Evolutionary conservation across 2,888 invertebrate species (phyloP), one percentile per base, ranked within the genome.

Genomic region (Autographa gamma): DNA sequence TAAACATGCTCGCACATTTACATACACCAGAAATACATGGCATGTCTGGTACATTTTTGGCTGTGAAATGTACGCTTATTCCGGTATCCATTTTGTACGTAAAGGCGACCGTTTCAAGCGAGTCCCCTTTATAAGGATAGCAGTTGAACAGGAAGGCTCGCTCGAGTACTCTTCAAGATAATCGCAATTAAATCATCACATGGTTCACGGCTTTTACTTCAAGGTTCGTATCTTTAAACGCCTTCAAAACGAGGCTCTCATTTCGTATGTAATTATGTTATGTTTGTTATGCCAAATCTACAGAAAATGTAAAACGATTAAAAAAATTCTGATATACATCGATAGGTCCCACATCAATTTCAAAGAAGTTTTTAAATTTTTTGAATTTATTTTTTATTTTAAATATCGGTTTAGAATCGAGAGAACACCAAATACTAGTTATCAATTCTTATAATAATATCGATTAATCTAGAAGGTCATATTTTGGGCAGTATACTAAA

Each of bases 81-180:
- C 25, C 25, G 54, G 54, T 56, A 25, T 25, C 11, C 25, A 25
- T 25, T 25, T 41, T 32, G 14, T 16, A 31, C 13, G 14, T 25
- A 25, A 56, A 25, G 14, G 13, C 19, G 5, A 25, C 54, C 25
- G 54, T 56, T 56, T 13, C 11, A 56, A 56, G 25, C 13, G 13
- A 56, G 19, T 13, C 54, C 54, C 19, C 54, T 56, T 56, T 56
- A 56, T 56, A 56, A 25, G 54, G 54, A 56, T 19, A 56, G 54
- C 54, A 56, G 54, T 56, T 25, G 54, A 56, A 56, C 19, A 25
- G 54, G 54, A 56, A 56, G 54, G 13, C 54, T 56, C 25, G 54
- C 14, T 19, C 25, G 18, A 54, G 54, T 19, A 19, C 19, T 19
- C 54, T 25, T 25, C 19, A 56, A 56, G 25, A 56, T 25, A 13